Percentiles rank a stretch among this genome's conserved stretches.
Conservation (phyloP, 1,140 invertebrate genomes). For the Eueides isabella region DNA sequence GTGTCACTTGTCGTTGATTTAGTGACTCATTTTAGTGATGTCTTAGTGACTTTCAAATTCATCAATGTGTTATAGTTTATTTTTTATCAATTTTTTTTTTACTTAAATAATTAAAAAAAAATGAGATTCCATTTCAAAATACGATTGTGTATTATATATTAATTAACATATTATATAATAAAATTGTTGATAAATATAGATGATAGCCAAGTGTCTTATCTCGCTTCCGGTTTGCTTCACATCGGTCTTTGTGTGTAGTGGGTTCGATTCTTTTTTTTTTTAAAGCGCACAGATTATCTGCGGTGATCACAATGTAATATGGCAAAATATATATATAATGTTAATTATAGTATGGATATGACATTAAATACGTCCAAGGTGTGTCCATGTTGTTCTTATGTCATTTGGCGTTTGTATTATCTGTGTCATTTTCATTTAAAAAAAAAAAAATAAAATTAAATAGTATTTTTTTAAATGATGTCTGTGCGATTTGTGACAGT, state of each 20-base stretch:
- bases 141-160: neutral
- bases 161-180: slow-evolving; percentile 4
- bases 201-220: slow-evolving; percentile 42
- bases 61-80: too few relatives aligned
- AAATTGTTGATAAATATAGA: slow-evolving; percentile 33
- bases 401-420: neutral
- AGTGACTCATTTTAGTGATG: neutral
- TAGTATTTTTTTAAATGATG: neutral
- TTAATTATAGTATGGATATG: neutral
- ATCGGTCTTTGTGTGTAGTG: slow-evolving; percentile 2
- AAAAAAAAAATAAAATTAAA: slow-evolving; percentile 6
- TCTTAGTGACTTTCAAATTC: neutral
- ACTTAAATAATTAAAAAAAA: neutral
- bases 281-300: neutral
- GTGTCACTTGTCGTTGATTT: slow-evolving; percentile 6
- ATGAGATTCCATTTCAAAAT: slow-evolving; percentile 17
- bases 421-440: slow-evolving; percentile 19
- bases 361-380: neutral
- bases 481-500: neutral
- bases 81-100: neutral
- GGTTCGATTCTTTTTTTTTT: neutral
- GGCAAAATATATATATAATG: neutral
- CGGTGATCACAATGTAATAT: neutral
- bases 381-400: too few relatives aligned
- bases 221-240: slow-evolving; percentile 30